Percentiles rank a stretch among this genome's conserved stretches.
Conservation (phyloP, 37 sponge, comb jelly and placozoan species). For the Oscarella lobularis region DNA sequence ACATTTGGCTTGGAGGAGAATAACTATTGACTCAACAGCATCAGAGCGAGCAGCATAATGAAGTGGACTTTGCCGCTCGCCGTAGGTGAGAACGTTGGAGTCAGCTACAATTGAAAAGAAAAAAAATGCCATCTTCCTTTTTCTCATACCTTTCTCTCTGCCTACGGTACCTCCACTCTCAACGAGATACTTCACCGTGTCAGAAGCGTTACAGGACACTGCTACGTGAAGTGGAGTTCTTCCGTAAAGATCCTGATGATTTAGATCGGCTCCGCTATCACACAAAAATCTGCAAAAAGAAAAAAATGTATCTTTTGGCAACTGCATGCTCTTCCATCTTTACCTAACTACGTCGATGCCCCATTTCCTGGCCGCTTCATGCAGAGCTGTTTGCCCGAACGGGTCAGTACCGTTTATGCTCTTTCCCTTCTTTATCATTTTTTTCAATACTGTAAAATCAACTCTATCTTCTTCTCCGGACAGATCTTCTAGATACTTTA, state of each 20-base stretch:
- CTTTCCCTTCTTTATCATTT: not conserved
- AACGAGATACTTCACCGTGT: constrained; percentile 29
- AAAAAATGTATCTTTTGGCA: not conserved
- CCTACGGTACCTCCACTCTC: constrained; percentile 19
- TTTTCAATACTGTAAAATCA: not conserved
- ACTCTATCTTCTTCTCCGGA: not conserved
- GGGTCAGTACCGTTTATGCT: not conserved
- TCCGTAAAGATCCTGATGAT: constrained; percentile 19
- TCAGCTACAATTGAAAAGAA: not conserved
- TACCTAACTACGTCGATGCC: not conserved
- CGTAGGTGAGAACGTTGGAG: constrained; percentile 10
- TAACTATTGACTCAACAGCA: not conserved
- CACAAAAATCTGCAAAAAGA: constrained; percentile 1
- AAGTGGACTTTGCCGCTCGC: not conserved
- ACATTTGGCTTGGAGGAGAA: not conserved
- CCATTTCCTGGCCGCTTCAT: not conserved
- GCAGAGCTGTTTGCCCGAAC: not conserved
- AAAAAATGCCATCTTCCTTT: no score
- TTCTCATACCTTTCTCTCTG: no score
- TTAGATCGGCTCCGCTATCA: constrained; percentile 16
- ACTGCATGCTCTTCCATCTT: not conserved
- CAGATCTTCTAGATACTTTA: not conserved
- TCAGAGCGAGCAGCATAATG: not conserved
- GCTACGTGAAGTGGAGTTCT: constrained; percentile 50
- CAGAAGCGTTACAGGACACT: constrained; percentile 18